Percentiles rank a stretch among this genome's conserved stretches.
These are phyloP conservation scores for Parus major DNA, from an alignment of 2,113 vertebrate species.

Conservation along the genomic window DNA sequence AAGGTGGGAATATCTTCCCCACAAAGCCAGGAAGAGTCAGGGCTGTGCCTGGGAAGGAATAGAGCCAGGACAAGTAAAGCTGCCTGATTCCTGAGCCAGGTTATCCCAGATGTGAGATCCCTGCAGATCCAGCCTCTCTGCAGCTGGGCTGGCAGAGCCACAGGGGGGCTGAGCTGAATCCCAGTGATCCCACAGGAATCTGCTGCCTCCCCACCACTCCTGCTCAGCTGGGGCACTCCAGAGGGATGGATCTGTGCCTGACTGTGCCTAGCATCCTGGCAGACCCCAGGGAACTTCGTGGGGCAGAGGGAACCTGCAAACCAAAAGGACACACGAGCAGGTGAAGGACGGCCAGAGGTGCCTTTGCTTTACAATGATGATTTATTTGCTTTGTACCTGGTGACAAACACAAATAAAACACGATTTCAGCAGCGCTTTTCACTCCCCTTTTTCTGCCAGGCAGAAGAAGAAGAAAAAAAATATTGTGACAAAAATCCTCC, in stretches of 20 bases:
- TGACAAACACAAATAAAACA: background rate
- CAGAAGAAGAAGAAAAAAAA: background rate
- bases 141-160: background rate
- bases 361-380: background rate
- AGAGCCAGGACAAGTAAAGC: background rate
- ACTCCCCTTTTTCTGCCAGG: background rate
- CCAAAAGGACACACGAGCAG: background rate
- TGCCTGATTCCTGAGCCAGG: background rate
- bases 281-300: background rate
- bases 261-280: background rate
- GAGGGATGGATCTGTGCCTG: background rate
- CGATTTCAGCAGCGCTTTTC: background rate
- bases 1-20: background rate
- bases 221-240: background rate
- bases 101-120: background rate
- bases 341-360: background rate
- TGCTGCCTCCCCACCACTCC: background rate
- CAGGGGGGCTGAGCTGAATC: fast-evolving
- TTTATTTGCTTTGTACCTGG: slow-evolving; percentile 3
- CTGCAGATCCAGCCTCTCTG: background rate
- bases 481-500: background rate
- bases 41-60: background rate
- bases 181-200: fast-evolving
- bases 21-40: background rate
- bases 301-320: background rate